Evolutionary conservation across 1,140 invertebrate genomes (phyloP).

Genomic region (Drosophila biarmipes): DNA sequence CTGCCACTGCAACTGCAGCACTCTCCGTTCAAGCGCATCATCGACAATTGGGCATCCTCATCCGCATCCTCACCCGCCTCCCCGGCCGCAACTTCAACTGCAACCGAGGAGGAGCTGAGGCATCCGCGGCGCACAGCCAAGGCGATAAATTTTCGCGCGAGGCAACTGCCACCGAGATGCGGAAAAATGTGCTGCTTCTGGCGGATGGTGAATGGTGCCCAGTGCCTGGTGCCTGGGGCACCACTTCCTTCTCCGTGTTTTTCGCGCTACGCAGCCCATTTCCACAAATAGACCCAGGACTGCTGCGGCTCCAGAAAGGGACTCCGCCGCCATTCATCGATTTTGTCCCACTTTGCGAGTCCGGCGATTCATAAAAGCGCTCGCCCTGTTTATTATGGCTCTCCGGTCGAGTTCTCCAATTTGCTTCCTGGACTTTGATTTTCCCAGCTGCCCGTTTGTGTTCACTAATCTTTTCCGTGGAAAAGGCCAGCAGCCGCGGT

Average conservation of each 20-base stretch:
- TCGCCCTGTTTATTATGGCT: background rate
- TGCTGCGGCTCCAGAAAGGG: background rate
- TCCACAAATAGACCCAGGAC: slow-evolving; percentile 25
- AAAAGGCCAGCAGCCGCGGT: too few species aligned
- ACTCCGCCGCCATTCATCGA: slow-evolving; percentile 8
- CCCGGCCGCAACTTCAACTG: slow-evolving; percentile 6
- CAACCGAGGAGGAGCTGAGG: background rate
- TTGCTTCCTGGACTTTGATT: slow-evolving; percentile 40
- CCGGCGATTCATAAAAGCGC: background rate
- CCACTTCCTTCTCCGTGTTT: slow-evolving; percentile 5
- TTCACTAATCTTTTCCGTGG: slow-evolving; percentile 28
- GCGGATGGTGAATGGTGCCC: too few species aligned
- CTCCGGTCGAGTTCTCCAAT: background rate
- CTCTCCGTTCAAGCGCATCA: slow-evolving; percentile 54
- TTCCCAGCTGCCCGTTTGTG: slow-evolving; percentile 6
- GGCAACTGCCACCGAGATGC: slow-evolving; percentile 22
- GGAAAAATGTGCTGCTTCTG: too few species aligned
- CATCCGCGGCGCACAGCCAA: background rate
- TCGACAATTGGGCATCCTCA: slow-evolving; percentile 54
- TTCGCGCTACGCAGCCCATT: slow-evolving; percentile 7
- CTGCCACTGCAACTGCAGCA: slow-evolving; percentile 10
- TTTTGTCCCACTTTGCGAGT: slow-evolving; percentile 16
- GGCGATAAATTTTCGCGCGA: slow-evolving; percentile 53
- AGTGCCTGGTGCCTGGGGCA: too few species aligned
- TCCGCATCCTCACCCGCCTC: background rate